Evolutionary conservation across 2,888 invertebrate genomes (phyloP), one percentile per base, ranked within the genome.

Genomic region (Phaonia tiefii): DNA sequence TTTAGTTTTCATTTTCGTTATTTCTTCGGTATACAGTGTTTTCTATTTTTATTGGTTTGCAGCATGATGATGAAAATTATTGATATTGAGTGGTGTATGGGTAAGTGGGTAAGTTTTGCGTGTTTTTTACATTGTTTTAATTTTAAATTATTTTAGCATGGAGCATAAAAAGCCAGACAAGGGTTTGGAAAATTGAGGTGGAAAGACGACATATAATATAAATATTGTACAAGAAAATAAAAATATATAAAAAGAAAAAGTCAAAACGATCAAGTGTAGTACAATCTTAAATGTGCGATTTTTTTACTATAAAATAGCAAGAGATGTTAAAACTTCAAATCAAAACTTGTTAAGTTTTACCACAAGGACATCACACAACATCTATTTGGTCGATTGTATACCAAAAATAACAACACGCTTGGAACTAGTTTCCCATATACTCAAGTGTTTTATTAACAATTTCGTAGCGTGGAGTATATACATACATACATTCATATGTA

Each of bases 1-100:
- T 82, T 90, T 91, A 54, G 84, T 86, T 85, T 89, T 90, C 84
- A 89, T 88, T 86, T 90, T 90, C 4, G 84, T 82, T 67, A 89
- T 87, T 85, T 91, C 91, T 74, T 89, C 89, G 70, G 87, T 88
- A 79, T 90, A 91, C 31, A 91, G 85, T 17, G 87, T 86, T 85
- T 90, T 90, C 91, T 91, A 83, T 69, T 49, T 58, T 66, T 22
- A 39, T 58, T 58, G 49, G 63, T 72, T 31, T 31, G 8, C 3
- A n/a, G n/a, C n/a, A n/a, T n/a, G n/a, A n/a, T n/a, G n/a, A n/a
- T n/a, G n/a, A n/a, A n/a, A n/a, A n/a, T n/a, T n/a, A n/a, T n/a
- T n/a, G n/a, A n/a, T n/a, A n/a, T n/a, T n/a, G n/a, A n/a, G n/a
- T n/a, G n/a, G n/a, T n/a, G n/a, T n/a, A n/a, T n/a, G n/a, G n/a